These are phyloP conservation scores for Sebastiscus albofasciatus DNA, from an alignment of 2,797 vertebrate species.

Conservation along the genomic window DNA sequence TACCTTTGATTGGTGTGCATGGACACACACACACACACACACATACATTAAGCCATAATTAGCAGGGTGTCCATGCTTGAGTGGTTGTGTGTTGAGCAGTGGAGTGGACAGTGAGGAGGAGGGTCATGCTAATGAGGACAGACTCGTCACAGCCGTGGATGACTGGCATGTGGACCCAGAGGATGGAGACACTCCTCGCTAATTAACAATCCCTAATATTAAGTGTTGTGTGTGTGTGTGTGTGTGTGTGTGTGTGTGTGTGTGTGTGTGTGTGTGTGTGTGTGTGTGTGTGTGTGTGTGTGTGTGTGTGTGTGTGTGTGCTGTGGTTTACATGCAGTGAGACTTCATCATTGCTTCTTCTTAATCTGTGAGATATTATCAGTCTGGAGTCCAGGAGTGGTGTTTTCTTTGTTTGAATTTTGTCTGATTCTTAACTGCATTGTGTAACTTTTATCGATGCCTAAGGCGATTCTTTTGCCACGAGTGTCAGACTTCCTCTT, in stretches of 20 bases:
- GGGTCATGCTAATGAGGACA: constrained; percentile 54
- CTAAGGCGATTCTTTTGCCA: neutral
- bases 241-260: constrained; percentile 23
- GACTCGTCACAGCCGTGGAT: constrained; percentile 49
- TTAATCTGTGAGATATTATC: neutral
- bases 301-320: constrained; percentile 30
- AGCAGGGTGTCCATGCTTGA: constrained; percentile 70
- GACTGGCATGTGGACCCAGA: constrained; percentile 58
- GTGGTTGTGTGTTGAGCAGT: constrained; percentile 63
- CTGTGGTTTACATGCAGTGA: neutral
- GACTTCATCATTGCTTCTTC: neutral
- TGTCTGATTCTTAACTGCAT: neutral
- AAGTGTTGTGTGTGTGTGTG: constrained; percentile 25
- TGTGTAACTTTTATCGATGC: neutral
- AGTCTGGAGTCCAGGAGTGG: too few species aligned
- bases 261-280: neutral
- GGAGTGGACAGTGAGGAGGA: constrained; percentile 67
- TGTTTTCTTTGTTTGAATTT: neutral
- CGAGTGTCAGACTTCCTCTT: neutral
- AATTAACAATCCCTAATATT: constrained; percentile 69
- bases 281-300: constrained; percentile 31
- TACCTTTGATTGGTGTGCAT: constrained; percentile 44
- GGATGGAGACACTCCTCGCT: constrained; percentile 54
- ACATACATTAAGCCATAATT: constrained; percentile 57
- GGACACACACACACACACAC: constrained; percentile 7